Evolutionary conservation across 2,113 vertebrate species (phyloP), one percentile per base, ranked within the genome.

Genomic region (Neodon shergylaensis): DNA sequence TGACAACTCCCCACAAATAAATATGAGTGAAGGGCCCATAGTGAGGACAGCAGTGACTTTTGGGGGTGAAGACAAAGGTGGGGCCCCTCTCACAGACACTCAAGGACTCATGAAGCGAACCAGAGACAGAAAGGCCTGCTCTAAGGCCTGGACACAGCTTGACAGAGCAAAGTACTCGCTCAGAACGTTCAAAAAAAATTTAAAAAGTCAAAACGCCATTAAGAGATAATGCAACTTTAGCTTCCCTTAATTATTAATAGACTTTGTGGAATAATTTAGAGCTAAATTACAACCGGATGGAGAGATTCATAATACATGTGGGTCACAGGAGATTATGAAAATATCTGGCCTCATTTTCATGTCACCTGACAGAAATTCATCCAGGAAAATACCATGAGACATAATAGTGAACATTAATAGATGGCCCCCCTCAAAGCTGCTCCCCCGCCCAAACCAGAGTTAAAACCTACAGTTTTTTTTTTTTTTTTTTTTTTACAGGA

Each of bases 221-320:
- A 97, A 94, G 90, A 96, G 95, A 96, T 90, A 96, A 96, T 95
- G 73, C 22, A 47, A 61, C 61, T 95, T 97, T 97, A 74, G 78
- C 92, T 93, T 94, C n/a, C 95, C 95, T 97, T 94, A 97, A 96
- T 97, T 98, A 95, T 97, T 96, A 97, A 97, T 94, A 96, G 97
- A 88, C 95, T 95, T 92, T 4, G 21, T 94, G 85, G 95, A 96
- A 86, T 95, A 96, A 85, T 91, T 97, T 87, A 82, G 96, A 96
- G 70, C 49, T 70, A 92, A 90, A 97, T 97, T 97, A 98, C 95
- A 97, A 83, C 5, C n/a, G 58, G 70, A 81, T 79, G 85, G 94
- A 96, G 92, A 77, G 77, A 95, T 92, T 94, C 94, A 94, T 95
- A 97, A 97, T 91, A 95, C 94, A 97, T 95, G 72, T 94, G 91